phyloP scores from a whole-genome alignment of 2,113 vertebrate species.

The Cardinalis cardinalis region DNA sequence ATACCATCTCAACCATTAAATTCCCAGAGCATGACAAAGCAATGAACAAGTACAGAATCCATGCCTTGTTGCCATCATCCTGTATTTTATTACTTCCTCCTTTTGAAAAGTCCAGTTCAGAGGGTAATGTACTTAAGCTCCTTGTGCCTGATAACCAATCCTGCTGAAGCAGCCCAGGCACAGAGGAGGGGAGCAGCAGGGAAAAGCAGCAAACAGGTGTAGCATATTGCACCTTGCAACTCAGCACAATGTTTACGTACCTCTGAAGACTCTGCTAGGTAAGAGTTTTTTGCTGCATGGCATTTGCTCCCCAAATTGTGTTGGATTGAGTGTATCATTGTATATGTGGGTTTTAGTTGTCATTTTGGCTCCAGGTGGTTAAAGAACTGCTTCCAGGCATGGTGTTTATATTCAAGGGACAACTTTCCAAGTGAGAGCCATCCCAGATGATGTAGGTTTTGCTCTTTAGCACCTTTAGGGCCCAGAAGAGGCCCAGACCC shows the following conservation, averaged over 20 bases:
- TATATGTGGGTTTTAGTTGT: not conserved
- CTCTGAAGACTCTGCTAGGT: not conserved
- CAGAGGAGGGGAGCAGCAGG: not conserved
- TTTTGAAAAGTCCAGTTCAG: slow-evolving; percentile 4
- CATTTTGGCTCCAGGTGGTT: not conserved
- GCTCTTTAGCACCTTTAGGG: not conserved
- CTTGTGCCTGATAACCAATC: not conserved
- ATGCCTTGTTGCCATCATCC: not conserved
- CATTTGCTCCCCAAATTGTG: not conserved
- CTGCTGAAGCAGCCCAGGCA: not conserved
- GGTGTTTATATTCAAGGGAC: not conserved
- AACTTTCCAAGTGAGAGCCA: not conserved
- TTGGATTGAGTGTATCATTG: fast-evolving
- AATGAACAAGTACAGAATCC: not conserved
- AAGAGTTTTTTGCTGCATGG: not conserved
- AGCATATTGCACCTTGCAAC: not conserved
- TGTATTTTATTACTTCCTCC: slow-evolving; percentile 28
- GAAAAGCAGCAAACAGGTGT: not conserved
- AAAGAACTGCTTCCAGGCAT: not conserved
- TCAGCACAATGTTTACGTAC: not conserved
- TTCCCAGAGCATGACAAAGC: not conserved
- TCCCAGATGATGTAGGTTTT: not conserved
- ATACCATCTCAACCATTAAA: not conserved
- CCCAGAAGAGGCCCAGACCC: not conserved
- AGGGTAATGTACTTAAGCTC: slow-evolving; percentile 23